phyloP scores from a whole-genome alignment of 1,140 invertebrate species.

The Calliphora vicina region DNA sequence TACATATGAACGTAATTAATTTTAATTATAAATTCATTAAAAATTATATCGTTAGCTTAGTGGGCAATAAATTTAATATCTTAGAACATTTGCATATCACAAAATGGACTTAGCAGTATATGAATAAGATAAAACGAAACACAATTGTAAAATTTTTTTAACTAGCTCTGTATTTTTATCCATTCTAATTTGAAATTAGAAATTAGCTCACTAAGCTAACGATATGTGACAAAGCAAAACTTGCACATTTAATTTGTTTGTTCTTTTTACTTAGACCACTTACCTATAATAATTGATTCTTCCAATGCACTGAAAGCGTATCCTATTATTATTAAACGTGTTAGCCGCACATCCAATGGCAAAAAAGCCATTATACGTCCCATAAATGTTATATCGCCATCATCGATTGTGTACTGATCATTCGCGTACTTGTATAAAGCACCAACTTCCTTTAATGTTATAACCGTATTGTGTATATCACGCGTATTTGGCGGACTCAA shows the following conservation, averaged over 20 bases:
- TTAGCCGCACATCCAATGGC: constrained; percentile 82
- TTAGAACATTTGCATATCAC: no score
- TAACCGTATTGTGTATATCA: constrained; percentile 82
- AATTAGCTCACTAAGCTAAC: no score
- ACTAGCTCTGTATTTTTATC: no score
- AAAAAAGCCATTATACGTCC: constrained; percentile 83
- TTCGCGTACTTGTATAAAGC: constrained; percentile 72
- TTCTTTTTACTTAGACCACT: constrained; percentile 37
- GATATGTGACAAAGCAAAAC: no score
- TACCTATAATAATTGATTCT: constrained; percentile 89
- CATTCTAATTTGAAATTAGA: no score
- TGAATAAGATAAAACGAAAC: no score
- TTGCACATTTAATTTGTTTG: no score
- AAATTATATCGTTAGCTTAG: no score
- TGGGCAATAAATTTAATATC: no score
- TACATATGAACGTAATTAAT: neutral
- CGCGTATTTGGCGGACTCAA: constrained; percentile 86
- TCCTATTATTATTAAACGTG: constrained; percentile 88
- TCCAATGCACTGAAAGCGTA: constrained; percentile 85
- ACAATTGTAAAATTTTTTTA: no score
- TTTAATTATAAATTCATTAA: no score
- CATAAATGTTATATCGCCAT: constrained; percentile 91
- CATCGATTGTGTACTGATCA: constrained; percentile 67
- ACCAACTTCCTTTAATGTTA: constrained; percentile 86
- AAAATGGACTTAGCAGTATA: no score